Percentiles rank a stretch among this genome's conserved stretches.
Conservation (phyloP, 2,797 vertebrate genomes). For the Lacerta viridis region DNA sequence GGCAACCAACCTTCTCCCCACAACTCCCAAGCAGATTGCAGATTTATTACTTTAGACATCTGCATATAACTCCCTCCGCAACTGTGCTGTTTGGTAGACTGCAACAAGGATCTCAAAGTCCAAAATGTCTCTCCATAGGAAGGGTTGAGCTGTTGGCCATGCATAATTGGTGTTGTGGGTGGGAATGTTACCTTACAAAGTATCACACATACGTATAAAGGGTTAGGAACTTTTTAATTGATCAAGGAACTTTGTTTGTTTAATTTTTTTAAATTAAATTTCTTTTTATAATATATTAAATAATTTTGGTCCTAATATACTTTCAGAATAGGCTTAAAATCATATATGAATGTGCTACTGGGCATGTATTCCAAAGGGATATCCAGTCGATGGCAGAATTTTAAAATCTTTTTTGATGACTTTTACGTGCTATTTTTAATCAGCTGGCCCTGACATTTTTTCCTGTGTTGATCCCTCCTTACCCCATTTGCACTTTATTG, state of each 20-base stretch:
- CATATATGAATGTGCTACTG: background rate
- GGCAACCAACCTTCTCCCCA: background rate
- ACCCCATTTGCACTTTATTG: background rate
- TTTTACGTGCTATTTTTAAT: background rate
- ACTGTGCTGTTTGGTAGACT: background rate
- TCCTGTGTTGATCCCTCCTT: background rate
- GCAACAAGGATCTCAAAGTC: background rate
- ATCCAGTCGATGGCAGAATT: background rate
- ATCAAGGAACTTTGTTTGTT: background rate
- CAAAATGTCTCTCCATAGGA: background rate
- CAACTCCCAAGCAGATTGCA: background rate
- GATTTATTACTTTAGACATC: slow-evolving; percentile 17
- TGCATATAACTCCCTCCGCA: background rate
- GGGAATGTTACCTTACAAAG: background rate
- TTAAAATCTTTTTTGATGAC: background rate
- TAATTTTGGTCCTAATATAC: background rate
- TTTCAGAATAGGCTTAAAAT: background rate
- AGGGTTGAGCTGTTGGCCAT: background rate
- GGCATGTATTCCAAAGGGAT: background rate
- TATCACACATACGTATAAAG: background rate
- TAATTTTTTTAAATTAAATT: no score
- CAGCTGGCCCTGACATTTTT: background rate
- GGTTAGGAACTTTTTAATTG: no score
- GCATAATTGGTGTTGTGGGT: background rate
- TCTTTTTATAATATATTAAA: background rate